These are phyloP conservation scores for Heliconius sara DNA, from an alignment of 2,888 invertebrate genomes.

Conservation along the genomic window DNA sequence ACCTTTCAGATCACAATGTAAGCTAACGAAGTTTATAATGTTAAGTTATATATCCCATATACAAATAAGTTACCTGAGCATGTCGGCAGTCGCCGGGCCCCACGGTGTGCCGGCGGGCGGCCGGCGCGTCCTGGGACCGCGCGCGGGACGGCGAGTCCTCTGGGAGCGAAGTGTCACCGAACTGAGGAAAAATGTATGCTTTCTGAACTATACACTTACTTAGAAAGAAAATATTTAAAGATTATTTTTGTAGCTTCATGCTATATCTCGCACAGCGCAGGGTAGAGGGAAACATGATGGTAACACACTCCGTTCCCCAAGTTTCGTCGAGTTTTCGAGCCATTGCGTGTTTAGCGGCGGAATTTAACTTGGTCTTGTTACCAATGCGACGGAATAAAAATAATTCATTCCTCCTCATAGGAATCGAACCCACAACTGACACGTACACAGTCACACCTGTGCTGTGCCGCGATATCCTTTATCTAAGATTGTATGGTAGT, in stretches of 20 bases:
- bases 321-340: background rate
- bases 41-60: no score
- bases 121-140: constrained; percentile 86
- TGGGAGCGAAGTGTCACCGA: constrained; percentile 46
- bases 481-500: no score
- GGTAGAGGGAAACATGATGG: background rate
- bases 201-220: background rate
- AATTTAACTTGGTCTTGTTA: background rate
- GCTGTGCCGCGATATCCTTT: no score
- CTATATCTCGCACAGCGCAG: background rate
- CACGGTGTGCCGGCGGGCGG: constrained; percentile 92
- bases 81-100: constrained; percentile 96
- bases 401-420: background rate
- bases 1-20: no score
- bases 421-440: background rate
- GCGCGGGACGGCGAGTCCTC: constrained; percentile 73
- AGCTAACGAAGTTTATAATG: background rate
- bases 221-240: background rate
- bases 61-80: constrained; percentile 64
- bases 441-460: background rate
- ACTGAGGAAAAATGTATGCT: constrained; percentile 27
- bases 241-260: background rate
- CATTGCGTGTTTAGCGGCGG: background rate
- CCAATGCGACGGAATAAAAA: background rate
- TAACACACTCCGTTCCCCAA: background rate